Conservation (phyloP, 2,888 invertebrate genomes). For the Nephrotoma appendiculata region DNA sequence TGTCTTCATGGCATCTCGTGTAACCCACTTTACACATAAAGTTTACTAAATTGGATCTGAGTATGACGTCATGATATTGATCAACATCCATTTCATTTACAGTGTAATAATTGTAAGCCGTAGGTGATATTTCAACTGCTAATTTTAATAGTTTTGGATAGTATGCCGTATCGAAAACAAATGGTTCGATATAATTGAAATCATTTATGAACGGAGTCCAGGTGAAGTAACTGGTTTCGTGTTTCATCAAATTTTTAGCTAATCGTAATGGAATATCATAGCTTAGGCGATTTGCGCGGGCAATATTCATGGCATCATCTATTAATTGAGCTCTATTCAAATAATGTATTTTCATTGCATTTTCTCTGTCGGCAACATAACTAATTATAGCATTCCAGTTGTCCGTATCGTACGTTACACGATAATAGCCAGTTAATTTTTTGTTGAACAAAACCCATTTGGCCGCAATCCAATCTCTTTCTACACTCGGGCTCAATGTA, state of each 20-base stretch:
- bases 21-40: background rate
- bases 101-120: background rate
- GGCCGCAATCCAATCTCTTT: background rate
- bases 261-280: slow-evolving; percentile 40
- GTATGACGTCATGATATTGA: background rate
- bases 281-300: slow-evolving; percentile 4
- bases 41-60: background rate
- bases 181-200: background rate
- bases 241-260: slow-evolving; percentile 13
- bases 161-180: background rate
- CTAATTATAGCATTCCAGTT: slow-evolving; percentile 38
- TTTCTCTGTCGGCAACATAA: slow-evolving; percentile 34
- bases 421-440: slow-evolving; percentile 36
- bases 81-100: background rate
- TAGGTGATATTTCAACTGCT: background rate
- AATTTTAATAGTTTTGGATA: background rate
- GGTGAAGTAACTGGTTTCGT: background rate
- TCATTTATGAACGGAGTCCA: background rate
- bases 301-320: slow-evolving; percentile 54
- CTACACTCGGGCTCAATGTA: background rate
- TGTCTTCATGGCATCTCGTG: background rate
- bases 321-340: slow-evolving; percentile 68
- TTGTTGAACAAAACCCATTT: slow-evolving; percentile 37
- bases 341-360: slow-evolving; percentile 40
- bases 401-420: slow-evolving; percentile 46